phyloP scores from a whole-genome alignment of 1,140 invertebrate species.

The Aphaenogaster ashmeadi region DNA sequence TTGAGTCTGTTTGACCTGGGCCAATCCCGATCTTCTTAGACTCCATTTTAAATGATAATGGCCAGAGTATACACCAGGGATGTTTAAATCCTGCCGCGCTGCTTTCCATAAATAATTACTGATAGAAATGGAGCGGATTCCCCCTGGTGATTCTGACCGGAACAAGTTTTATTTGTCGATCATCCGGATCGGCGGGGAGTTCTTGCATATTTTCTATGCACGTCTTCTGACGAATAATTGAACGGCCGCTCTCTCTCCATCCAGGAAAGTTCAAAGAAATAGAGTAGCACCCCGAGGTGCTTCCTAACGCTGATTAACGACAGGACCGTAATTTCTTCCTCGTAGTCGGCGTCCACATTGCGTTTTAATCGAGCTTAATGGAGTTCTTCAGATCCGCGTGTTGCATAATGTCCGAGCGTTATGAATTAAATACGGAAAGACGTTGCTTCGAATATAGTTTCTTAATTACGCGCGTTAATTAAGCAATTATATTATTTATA shows the following conservation, averaged over 20 bases:
- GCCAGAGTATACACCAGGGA: slow-evolving; percentile 65
- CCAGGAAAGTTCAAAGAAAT: slow-evolving; percentile 55
- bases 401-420: slow-evolving; percentile 44
- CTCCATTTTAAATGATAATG: slow-evolving; percentile 76
- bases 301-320: slow-evolving; percentile 54
- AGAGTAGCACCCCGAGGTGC: slow-evolving; percentile 41
- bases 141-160: slow-evolving; percentile 62
- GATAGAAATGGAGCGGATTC: slow-evolving; percentile 73
- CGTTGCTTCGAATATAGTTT: not conserved
- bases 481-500: slow-evolving; percentile 14
- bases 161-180: slow-evolving; percentile 60
- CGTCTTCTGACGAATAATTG: slow-evolving; percentile 56
- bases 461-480: slow-evolving; percentile 2
- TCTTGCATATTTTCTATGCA: slow-evolving; percentile 60
- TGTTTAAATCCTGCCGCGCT: slow-evolving; percentile 72
- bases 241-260: not conserved
- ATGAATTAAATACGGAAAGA: slow-evolving; percentile 41
- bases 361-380: slow-evolving; percentile 58
- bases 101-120: slow-evolving; percentile 77
- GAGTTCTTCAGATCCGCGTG: slow-evolving; percentile 25
- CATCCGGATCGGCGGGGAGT: slow-evolving; percentile 44
- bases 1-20: slow-evolving; percentile 42
- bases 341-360: slow-evolving; percentile 38
- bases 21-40: slow-evolving; percentile 63
- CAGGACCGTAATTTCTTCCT: slow-evolving; percentile 40